Evolutionary conservation across 1,140 invertebrate species (phyloP).

Genomic region (Pectinophora gossypiella): DNA sequence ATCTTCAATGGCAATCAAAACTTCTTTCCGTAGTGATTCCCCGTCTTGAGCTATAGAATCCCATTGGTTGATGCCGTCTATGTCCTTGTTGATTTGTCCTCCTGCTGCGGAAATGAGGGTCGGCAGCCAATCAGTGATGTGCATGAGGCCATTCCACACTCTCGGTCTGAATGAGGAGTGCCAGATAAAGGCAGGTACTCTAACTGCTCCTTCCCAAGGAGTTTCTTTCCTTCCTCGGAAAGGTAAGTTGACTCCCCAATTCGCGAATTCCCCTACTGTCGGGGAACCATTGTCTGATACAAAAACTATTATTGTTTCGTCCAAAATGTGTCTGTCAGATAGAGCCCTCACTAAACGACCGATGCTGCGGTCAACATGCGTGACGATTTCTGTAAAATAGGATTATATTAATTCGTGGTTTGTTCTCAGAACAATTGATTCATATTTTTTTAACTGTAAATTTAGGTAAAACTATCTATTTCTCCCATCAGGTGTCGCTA

Average conservation of each 20-base stretch:
- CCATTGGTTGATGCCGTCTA: conserved; percentile 87
- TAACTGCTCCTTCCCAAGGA: conserved; percentile 90
- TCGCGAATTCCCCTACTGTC: conserved; percentile 82
- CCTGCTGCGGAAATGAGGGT: conserved; percentile 78
- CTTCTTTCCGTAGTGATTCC: conserved; percentile 77
- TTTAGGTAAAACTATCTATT: no score
- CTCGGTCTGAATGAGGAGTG: conserved; percentile 80
- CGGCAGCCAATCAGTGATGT: conserved; percentile 93
- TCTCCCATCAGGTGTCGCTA: no score
- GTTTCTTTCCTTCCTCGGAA: conserved; percentile 87
- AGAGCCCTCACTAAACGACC: conserved; percentile 83
- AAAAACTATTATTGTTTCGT: conserved; percentile 86
- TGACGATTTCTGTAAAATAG: conserved; percentile 54
- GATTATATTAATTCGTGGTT: conserved; percentile 7
- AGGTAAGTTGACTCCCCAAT: conserved; percentile 92
- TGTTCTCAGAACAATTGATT: neutral
- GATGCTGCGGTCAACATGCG: conserved; percentile 81
- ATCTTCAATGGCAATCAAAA: conserved; percentile 73
- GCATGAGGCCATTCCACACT: conserved; percentile 85
- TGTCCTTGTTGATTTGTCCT: conserved; percentile 26
- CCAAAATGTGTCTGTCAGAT: conserved; percentile 79
- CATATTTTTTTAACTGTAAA: no score
- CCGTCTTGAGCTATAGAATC: conserved; percentile 75
- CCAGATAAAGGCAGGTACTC: conserved; percentile 89
- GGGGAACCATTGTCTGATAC: conserved; percentile 89